Evolutionary conservation across 2,113 vertebrate species (phyloP).

Genomic region (Riparia riparia): DNA sequence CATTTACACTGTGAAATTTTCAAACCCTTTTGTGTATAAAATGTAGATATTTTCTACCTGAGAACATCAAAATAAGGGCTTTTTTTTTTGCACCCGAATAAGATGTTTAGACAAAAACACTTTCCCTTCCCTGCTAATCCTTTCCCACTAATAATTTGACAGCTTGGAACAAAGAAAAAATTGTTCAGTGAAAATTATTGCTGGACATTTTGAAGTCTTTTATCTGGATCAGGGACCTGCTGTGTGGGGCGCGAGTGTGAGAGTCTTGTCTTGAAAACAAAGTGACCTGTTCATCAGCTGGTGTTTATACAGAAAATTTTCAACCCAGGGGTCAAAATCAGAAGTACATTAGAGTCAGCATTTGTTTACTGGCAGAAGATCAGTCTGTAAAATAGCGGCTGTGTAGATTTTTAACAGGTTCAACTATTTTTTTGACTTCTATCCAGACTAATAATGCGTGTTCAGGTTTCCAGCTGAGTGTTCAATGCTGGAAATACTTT

Average conservation of each 20-base stretch:
- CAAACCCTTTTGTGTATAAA: not conserved
- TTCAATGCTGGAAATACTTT: conserved; percentile 2
- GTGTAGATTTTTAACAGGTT: conserved; percentile 30
- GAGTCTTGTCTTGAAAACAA: conserved; percentile 35
- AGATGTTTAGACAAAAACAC: not conserved
- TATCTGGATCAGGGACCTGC: conserved; percentile 39
- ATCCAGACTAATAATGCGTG: conserved; percentile 3
- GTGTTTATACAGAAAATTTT: conserved; percentile 53
- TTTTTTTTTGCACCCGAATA: not conserved
- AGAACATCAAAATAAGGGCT: not conserved
- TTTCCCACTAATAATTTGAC: conserved; percentile 26
- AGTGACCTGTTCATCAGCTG: conserved; percentile 48
- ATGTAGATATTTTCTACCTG: not conserved
- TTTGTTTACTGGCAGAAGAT: conserved; percentile 55
- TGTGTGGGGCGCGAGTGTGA: not conserved
- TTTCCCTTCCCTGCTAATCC: conserved; percentile 5
- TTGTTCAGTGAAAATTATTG: conserved; percentile 47
- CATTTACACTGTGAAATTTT: not conserved
- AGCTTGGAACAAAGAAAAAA: conserved; percentile 48
- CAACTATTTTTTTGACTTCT: conserved; percentile 38
- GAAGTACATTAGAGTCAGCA: conserved; percentile 41
- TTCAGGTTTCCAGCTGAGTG: conserved; percentile 14
- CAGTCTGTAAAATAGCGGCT: not conserved
- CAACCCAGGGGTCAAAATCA: conserved; percentile 52
- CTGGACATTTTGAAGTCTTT: conserved; percentile 57